phyloP scores from a whole-genome alignment of 2,888 invertebrate species.

The Antheraea yamamai region DNA sequence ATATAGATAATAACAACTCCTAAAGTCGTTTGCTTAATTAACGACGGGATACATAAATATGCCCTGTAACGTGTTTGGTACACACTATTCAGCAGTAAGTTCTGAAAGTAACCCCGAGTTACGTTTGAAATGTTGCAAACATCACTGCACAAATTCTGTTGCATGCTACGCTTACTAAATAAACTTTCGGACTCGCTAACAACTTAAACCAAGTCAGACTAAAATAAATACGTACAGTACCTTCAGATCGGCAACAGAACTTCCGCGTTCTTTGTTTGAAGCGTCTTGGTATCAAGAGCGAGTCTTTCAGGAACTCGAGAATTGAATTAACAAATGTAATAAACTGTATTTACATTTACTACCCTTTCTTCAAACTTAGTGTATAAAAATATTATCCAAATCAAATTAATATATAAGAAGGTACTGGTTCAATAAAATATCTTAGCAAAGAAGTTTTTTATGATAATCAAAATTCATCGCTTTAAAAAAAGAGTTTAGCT shows the following conservation, averaged over 20 bases:
- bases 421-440: too few relatives aligned
- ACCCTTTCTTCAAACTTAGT: neutral
- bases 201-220: neutral
- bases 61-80: neutral
- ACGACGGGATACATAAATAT: too few relatives aligned
- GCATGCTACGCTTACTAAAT: neutral
- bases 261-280: neutral
- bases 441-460: too few relatives aligned
- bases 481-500: too few relatives aligned
- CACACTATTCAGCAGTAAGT: neutral
- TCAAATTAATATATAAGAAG: too few relatives aligned
- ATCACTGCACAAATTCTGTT: neutral
- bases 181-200: slow-evolving; percentile 1
- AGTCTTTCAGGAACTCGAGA: neutral
- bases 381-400: too few relatives aligned
- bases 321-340: neutral
- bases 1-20: too few relatives aligned
- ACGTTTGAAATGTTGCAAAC: neutral
- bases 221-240: neutral
- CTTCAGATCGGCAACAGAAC: neutral
- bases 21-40: too few relatives aligned
- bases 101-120: neutral
- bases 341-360: neutral
- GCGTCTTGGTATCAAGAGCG: neutral
- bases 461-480: too few relatives aligned